Conservation (phyloP, 2,888 invertebrate genomes). For the Dromius quadrimaculatus region DNA sequence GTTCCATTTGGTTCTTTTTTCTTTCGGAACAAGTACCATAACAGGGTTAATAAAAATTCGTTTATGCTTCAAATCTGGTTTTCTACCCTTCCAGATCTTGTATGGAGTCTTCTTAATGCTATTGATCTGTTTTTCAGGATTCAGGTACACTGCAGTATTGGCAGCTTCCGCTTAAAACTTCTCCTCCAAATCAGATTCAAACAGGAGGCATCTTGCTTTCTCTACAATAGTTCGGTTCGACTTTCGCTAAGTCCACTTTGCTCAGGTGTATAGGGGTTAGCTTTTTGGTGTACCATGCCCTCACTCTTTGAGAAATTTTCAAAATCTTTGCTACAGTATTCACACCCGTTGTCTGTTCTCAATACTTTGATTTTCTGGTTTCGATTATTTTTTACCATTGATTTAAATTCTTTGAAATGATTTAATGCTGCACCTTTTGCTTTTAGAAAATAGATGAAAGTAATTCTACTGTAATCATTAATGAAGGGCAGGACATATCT, state of each 20-base stretch:
- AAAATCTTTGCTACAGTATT: slow-evolving; percentile 53
- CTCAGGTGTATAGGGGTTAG: slow-evolving; percentile 55
- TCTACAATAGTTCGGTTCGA: slow-evolving; percentile 57
- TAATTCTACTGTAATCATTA: slow-evolving; percentile 51
- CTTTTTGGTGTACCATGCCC: slow-evolving; percentile 16
- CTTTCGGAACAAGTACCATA: slow-evolving; percentile 49
- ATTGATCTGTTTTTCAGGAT: background rate
- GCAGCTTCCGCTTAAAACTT: slow-evolving; percentile 59
- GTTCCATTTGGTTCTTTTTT: slow-evolving; percentile 52
- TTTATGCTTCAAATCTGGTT: slow-evolving; percentile 57
- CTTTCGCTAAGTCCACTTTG: slow-evolving; percentile 57
- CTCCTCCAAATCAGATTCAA: slow-evolving; percentile 47
- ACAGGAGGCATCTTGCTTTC: slow-evolving; percentile 52
- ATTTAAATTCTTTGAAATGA: slow-evolving; percentile 55
- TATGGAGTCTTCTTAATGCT: slow-evolving; percentile 50
- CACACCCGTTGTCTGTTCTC: slow-evolving; percentile 56
- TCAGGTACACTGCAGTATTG: background rate
- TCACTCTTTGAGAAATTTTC: background rate
- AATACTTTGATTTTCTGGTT: slow-evolving; percentile 54
- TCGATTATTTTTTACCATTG: slow-evolving; percentile 54
- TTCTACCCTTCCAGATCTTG: slow-evolving; percentile 45
- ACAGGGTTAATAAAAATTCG: slow-evolving; percentile 52
- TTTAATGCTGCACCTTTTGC: slow-evolving; percentile 54
- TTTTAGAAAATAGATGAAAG: slow-evolving; percentile 54
- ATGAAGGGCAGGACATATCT: slow-evolving; percentile 53